These are phyloP conservation scores for Daboia siamensis DNA, from an alignment of 2,113 vertebrate species.

Conservation along the genomic window DNA sequence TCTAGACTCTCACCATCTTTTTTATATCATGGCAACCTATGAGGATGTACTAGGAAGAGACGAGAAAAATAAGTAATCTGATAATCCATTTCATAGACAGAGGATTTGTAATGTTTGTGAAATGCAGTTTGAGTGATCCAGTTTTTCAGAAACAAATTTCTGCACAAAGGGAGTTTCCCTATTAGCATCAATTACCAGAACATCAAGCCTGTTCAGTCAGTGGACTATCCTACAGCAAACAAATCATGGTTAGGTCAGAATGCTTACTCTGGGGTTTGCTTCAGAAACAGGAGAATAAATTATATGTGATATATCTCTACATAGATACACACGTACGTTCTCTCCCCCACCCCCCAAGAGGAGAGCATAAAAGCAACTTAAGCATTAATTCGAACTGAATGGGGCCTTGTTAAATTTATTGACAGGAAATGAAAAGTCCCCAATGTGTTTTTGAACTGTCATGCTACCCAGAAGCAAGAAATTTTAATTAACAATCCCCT, in stretches of 20 bases:
- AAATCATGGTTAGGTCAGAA: background rate
- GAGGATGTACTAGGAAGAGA: background rate
- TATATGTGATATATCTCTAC: background rate
- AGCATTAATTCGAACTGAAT: constrained; percentile 56
- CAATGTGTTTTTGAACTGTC: constrained; percentile 54
- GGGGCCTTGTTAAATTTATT: constrained; percentile 63
- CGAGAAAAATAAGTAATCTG: background rate
- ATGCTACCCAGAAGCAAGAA: constrained; percentile 59
- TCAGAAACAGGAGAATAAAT: constrained; percentile 6
- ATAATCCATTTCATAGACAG: background rate
- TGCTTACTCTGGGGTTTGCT: background rate
- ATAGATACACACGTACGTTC: background rate
- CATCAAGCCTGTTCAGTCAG: constrained; percentile 1
- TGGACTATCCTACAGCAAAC: background rate
- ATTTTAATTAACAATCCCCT: constrained; percentile 59
- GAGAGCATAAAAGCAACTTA: constrained; percentile 42
- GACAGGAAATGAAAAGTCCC: constrained; percentile 60
- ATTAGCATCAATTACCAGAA: constrained; percentile 44
- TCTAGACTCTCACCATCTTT: background rate
- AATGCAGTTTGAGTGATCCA: constrained; percentile 59
- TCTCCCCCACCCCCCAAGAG: background rate
- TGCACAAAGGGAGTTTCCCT: constrained; percentile 31
- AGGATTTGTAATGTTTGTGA: background rate
- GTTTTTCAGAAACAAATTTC: constrained; percentile 23
- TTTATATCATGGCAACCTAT: background rate